Evolutionary conservation across 2,113 vertebrate species (phyloP), one percentile per base, ranked within the genome.

Genomic region (Empidonax traillii): DNA sequence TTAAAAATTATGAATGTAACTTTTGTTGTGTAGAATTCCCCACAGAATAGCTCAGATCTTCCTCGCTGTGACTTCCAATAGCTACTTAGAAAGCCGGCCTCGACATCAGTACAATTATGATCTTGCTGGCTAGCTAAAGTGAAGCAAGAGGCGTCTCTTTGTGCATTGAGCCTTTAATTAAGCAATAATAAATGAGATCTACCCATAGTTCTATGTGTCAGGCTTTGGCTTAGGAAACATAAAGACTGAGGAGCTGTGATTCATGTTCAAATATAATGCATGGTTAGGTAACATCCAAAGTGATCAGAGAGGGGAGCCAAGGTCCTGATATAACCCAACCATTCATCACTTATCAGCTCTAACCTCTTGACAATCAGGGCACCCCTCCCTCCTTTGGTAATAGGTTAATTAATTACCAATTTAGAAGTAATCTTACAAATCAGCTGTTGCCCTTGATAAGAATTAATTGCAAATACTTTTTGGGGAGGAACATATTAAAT

Each of bases 1-100:
- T 97, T 97, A 97, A 97, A 97, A 97, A 96, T 86, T 96, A 95
- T 93, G 87, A 96, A 93, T 95, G 89, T 96, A 93, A 97, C 91
- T 94, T 97, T 96, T 97, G 93, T 97, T 96, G 86, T 89, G 59
- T 76, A 87, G 59, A 93, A 96, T 96, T 97, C 97, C 90, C 97
- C 28, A 63, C 53, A 92, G 95, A 96, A 95, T 71, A 89, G n/a
- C 61, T 96, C 91, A 73, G 72, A 85, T 93, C 85, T 94, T 95
- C 85, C 68, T 95, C 51, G 28, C 84, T 94, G 88, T 95, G 92
- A 89, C 90, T 96, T 96, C 94, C 90, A 95, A 95, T 41, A 96
- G 85, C 81, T 96, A 44, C 91, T 97, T 96, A 96, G 93, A 96
- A 96, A 96, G 95, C 96, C 85, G 71, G 82, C 89, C 94, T 91